Base-by-base conservation (phyloP, 2,888 invertebrate species). In the Sphaerophoria rueppellii region DNA sequence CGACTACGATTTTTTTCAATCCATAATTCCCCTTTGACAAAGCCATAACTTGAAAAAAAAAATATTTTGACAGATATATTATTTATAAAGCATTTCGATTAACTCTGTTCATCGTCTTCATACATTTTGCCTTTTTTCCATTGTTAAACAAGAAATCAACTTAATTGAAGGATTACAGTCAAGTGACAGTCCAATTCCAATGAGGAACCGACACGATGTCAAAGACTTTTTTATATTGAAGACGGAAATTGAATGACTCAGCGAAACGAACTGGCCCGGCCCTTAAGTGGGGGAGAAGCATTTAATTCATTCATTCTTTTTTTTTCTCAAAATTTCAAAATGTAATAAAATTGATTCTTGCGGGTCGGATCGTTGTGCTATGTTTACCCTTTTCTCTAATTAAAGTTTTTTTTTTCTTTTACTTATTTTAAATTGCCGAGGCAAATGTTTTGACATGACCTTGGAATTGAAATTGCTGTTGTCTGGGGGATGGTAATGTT, bases 331-430 rank as follows among this genome's bases (percentile, higher is more conserved):
- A 52, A 67, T 52, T 60, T 60, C 6, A 43, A 67, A 37, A 2
- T 24, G 24, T 54, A 82, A 82, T 69, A 48, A 54, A 82, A 82
- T 70, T 83, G 67, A 24, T 72, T 72, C 75, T 72, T 80, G 83
- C 80, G 83, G 83, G 75, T 73, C 67, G 83, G 69, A 69, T 77
- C 72, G 77, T 48, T 85, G 72, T 85, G 80, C 24, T 24, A 24
- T 24, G 24, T 24, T 85, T 85, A 81, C 80, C 83, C 83, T 81
- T 81, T 85, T 85, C 76, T 85, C 61, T 81, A 80, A 80, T 80
- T 85, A 80, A 85, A 81, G 71, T 76, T 24, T 24, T 24, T 24
- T 24, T 24, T 24, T 1, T 24, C 24, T 24, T 24, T 24, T 1
- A 2, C 24, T 24, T 24, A 24, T 2, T 24, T 24, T 24, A 70